Evolutionary conservation across 1,140 invertebrate genomes (phyloP), one percentile per base, ranked within the genome.

Genomic region (Zaprionus nigranus): DNA sequence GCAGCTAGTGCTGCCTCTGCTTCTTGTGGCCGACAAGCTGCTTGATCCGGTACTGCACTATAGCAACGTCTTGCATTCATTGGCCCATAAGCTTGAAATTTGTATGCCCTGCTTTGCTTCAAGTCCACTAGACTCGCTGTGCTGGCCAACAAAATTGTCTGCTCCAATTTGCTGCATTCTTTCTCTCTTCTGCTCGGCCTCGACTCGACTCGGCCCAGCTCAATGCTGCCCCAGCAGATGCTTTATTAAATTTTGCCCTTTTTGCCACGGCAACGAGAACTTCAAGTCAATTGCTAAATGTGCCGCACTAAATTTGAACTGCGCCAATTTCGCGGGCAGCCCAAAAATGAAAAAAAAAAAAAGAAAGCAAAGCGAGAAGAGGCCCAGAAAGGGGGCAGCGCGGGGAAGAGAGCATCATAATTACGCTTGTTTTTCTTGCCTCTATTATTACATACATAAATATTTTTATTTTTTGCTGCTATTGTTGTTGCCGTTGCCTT

Each of bases 31-130:
- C 60, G 64, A 53, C 60, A 62, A 40, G 62, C 40, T 57, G 61
- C 53, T 53, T 30, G 26, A 49, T 40, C 53, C 66, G 59, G 58
- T 43, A 61, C 56, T 57, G 70, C 59, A 64, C 54, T 40, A 58
- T 80, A 63, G 70, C 84, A 84, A 66, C 84, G 77, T 84, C 84
- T 80, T 87, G 84, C 83, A 87, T 87, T 88, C 83, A 88, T 87
- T 87, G 81, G 74, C 36, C 84, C 83, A 87, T 84, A 87, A 87
- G 84, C 84, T 78, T 54, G 70, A 82, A 87, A 87, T 87, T 87
- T 87, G 84, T 88, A 75, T 81, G 78, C 58, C 51, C 59, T 40
- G 62, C 59, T 76, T 59, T 75, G 46, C 60, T 86, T 78, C 67
- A 86, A 85, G 82, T 79, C 75, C 76, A 79, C 76, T 78, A 73